Evolutionary conservation across 2,113 vertebrate species (phyloP).

Genomic region (Nestor notabilis): DNA sequence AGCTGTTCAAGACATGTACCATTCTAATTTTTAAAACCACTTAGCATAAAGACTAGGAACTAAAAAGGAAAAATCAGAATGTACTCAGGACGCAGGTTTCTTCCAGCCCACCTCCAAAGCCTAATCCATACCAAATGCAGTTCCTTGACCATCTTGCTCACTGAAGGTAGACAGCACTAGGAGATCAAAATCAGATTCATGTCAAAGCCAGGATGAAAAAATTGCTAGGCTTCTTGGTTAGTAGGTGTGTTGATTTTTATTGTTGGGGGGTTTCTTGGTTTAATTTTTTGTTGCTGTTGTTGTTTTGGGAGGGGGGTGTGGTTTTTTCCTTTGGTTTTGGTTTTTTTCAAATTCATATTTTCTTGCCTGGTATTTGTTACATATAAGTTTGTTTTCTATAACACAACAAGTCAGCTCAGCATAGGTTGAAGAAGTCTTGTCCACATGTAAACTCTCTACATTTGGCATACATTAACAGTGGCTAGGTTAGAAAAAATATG

Average conservation of each 20-base stretch:
- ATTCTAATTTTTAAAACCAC: background rate
- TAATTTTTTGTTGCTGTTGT: background rate
- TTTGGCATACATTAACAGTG: background rate
- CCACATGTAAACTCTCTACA: background rate
- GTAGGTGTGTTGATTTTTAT: rapidly evolving
- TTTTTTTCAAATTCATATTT: background rate
- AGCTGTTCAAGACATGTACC: background rate
- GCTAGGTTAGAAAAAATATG: background rate
- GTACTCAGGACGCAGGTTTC: background rate
- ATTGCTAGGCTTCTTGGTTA: background rate
- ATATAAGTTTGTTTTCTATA: background rate
- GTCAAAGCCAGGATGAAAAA: background rate
- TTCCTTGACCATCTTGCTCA: background rate
- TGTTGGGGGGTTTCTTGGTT: background rate
- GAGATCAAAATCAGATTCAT: background rate
- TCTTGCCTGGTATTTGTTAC: background rate
- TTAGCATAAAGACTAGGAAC: background rate
- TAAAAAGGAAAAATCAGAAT: background rate
- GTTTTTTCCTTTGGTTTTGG: background rate
- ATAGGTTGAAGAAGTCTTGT: background rate
- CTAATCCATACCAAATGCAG: background rate
- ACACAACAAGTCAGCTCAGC: background rate
- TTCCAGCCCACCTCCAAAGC: background rate
- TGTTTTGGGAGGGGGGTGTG: background rate
- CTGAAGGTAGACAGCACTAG: background rate